Conservation (phyloP, 2,888 invertebrate species). For the Thereva unica region DNA sequence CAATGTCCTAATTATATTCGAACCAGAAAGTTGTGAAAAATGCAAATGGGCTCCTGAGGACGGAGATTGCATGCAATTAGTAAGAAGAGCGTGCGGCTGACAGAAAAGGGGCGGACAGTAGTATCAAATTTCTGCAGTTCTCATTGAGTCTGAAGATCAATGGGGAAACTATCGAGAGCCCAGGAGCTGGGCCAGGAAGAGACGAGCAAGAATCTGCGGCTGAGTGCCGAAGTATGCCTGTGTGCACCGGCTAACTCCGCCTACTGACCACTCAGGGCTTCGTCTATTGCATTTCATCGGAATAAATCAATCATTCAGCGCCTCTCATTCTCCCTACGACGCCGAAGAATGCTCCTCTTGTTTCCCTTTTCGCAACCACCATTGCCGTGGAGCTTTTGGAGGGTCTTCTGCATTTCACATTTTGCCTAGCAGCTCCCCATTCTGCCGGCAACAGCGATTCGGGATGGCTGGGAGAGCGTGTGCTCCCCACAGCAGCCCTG, state of each 20-base stretch:
- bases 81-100: conserved; percentile 18
- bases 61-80: conserved; percentile 26
- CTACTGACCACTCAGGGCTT: conserved; percentile 41
- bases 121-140: conserved; percentile 12
- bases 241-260: conserved; percentile 39
- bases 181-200: conserved; percentile 28
- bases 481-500: conserved; percentile 7
- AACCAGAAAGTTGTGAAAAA: conserved; percentile 1
- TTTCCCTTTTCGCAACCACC: conserved; percentile 5
- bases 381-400: no score
- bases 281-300: conserved; percentile 41
- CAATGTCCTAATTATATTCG: no score
- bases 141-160: conserved; percentile 24
- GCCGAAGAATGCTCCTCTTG: conserved; percentile 31
- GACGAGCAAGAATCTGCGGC: conserved; percentile 32
- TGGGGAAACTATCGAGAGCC: conserved; percentile 4
- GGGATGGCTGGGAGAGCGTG: conserved; percentile 10
- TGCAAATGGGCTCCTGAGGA: conserved; percentile 22
- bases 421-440: neutral
- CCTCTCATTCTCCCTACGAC: conserved; percentile 36
- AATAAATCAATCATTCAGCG: conserved; percentile 43
- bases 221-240: conserved; percentile 19
- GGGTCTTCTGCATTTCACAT: no score
- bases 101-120: conserved; percentile 30
- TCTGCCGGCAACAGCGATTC: conserved; percentile 27